Evolutionary conservation across 1,140 invertebrate genomes (phyloP), one percentile per base, ranked within the genome.

Genomic region (Dinothrombium tinctorium): DNA sequence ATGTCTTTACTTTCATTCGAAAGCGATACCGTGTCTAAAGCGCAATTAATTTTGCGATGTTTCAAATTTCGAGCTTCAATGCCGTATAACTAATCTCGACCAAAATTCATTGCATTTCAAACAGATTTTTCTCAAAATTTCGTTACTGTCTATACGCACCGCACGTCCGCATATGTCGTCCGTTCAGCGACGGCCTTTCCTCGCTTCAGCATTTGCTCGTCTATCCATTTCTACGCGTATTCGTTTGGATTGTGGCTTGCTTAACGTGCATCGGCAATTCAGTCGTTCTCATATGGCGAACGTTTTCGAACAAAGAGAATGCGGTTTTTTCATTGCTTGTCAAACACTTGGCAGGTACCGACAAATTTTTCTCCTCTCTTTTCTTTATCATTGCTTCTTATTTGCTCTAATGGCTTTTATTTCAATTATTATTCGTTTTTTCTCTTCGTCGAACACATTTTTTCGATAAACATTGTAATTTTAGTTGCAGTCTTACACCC

Each of bases 81-180:
- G n/a, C n/a, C n/a, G n/a, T n/a, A n/a, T n/a, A n/a, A n/a, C n/a
- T n/a, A n/a, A n/a, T n/a, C n/a, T n/a, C n/a, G n/a, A n/a, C n/a
- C n/a, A n/a, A n/a, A n/a, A n/a, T n/a, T n/a, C n/a, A n/a, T n/a
- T n/a, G n/a, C n/a, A n/a, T n/a, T n/a, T n/a, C n/a, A n/a, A n/a
- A n/a, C n/a, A 73, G 69, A 29, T 66, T 74, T 47, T 77, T 76
- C 46, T 68, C 71, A 47, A 68, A 66, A 36, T 79, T 76, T 51
- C 63, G 69, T 41, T 74, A 73, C 53, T 79, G 76, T 48, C 58
- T 60, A 0, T 73, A 69, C 49, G 69, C 66, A 5, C 67, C 69
- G 0, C 59, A 61, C 25, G 67, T 74, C 1, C 50, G 58, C 28
- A 58, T 65, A 42, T 80, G 76, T 51, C 56, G 56, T 38, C 75